A percentile compares a stretch with the other conserved stretches of the same genome.
Conservation (phyloP, 2,113 vertebrate species). For the Oncorhynchus masou region DNA sequence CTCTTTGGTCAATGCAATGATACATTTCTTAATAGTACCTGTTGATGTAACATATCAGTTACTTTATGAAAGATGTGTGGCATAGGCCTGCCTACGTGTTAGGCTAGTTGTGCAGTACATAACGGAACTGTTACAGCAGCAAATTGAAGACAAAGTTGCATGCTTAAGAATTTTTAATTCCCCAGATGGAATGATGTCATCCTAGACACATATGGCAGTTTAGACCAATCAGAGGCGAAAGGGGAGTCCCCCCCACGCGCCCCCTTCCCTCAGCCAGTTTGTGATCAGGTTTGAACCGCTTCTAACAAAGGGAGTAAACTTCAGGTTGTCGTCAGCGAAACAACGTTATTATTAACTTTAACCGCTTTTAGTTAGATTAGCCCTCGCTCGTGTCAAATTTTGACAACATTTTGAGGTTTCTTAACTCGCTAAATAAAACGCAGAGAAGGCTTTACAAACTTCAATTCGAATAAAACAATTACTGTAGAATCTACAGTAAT, state of each 20-base stretch:
- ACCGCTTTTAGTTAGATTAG: background rate
- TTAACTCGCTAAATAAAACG: background rate
- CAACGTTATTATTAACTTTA: background rate
- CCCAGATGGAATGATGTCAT: conserved; percentile 81
- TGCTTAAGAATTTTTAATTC: conserved; percentile 24
- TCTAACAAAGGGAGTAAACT: conserved; percentile 93
- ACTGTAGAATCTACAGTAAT: background rate
- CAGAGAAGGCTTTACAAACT: background rate
- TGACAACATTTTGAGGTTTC: background rate
- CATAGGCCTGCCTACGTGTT: too few relatives aligned
- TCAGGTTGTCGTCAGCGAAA: conserved; percentile 33
- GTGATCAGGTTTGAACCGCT: conserved; percentile 99
- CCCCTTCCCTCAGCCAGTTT: conserved; percentile 74
- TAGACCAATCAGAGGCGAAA: conserved; percentile 78
- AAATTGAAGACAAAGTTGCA: conserved; percentile 30
- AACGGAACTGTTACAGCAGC: background rate
- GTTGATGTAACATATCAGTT: background rate
- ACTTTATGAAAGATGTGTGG: background rate
- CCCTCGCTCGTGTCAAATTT: background rate
- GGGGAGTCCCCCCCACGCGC: conserved; percentile 58
- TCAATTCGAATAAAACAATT: background rate
- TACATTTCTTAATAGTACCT: too few relatives aligned
- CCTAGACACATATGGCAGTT: conserved; percentile 75
- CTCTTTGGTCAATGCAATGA: background rate
- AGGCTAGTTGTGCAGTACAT: too few relatives aligned